A percentile compares a stretch with the other conserved stretches of the same genome.
Conservation (phyloP, 2,888 invertebrate species). For the Epiblema foenella region DNA sequence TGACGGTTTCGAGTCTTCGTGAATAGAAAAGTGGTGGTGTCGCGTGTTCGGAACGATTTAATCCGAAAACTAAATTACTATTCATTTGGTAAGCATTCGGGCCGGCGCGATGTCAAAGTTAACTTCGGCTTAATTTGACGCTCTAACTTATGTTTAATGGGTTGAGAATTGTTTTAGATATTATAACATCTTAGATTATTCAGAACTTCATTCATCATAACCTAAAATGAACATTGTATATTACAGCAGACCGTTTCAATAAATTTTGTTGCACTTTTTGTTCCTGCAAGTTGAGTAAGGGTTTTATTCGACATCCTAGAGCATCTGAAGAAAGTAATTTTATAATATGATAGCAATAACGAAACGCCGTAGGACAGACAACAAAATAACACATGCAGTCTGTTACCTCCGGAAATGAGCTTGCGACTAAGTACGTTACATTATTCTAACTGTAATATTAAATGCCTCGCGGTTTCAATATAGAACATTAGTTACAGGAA, state of each 20-base stretch:
- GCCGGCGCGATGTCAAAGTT: slow-evolving; percentile 79
- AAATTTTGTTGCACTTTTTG: background rate
- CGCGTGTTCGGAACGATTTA: slow-evolving; percentile 84
- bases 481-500: slow-evolving; percentile 35
- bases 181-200: background rate
- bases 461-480: slow-evolving; percentile 33
- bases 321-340: slow-evolving; percentile 5
- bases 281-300: background rate
- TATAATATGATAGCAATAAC: slow-evolving; percentile 18
- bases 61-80: slow-evolving; percentile 83
- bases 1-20: slow-evolving; percentile 78
- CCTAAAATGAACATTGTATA: background rate
- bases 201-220: background rate
- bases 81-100: slow-evolving; percentile 81
- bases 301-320: background rate
- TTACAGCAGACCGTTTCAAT: background rate
- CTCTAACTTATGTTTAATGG: slow-evolving; percentile 56
- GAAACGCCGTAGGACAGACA: slow-evolving; percentile 28
- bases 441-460: slow-evolving; percentile 24
- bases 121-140: slow-evolving; percentile 68
- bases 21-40: slow-evolving; percentile 84
- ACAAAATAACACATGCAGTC: slow-evolving; percentile 22
- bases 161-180: slow-evolving; percentile 52
- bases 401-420: slow-evolving; percentile 21
- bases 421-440: slow-evolving; percentile 20